Base-by-base conservation (phyloP, 2,113 vertebrate species). In the Camelus bactrianus region DNA sequence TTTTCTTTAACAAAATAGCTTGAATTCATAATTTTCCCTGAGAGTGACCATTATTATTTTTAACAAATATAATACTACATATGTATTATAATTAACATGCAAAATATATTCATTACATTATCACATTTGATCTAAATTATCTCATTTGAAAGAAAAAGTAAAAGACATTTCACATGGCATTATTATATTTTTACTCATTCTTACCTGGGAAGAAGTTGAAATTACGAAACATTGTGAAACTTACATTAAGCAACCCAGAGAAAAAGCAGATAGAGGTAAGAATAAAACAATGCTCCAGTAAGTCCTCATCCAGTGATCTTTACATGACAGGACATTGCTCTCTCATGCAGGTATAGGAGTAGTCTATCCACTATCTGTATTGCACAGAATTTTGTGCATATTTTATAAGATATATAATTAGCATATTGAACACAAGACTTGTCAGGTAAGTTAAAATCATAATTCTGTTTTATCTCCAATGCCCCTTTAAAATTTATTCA, bases 181-280 rank as follows among this genome's bases (percentile, higher is more conserved):
- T 81, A 58, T 24, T 65, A 82, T 30, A 83, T 35, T 94, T 81
- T 82, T 69, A 76, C 10, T 82, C 46, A 92, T 52, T 89, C 75
- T 92, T 28, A 73, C 2, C n/a, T n/a, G 76, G 16, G 16, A 89
- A 92, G 11, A 89, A 69, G 26, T 15, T 75, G 32, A 73, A 38
- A 93, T 67, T 80, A 56, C 90, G 28, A 88, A 93, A 60, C 46
- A 48, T 1, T 60, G 16, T 84, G 38, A 50, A 91, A 77, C 2
- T 56, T 32, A 83, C 2, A 5, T 62, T 82, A 69, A 19, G 26
- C 46, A 26, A 46, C 15, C 10, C 52, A 56, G 4, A 19, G 48
- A 24, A 80, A 16, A 58, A 72, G n/a, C 20, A 19, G 32, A 50
- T 22, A 19, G 14, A 64, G 30, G 14, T n/a, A 70, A 64, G 46